These are phyloP conservation scores for Leucosticte australis DNA, from an alignment of 2,113 vertebrate genomes.

Conservation along the genomic window DNA sequence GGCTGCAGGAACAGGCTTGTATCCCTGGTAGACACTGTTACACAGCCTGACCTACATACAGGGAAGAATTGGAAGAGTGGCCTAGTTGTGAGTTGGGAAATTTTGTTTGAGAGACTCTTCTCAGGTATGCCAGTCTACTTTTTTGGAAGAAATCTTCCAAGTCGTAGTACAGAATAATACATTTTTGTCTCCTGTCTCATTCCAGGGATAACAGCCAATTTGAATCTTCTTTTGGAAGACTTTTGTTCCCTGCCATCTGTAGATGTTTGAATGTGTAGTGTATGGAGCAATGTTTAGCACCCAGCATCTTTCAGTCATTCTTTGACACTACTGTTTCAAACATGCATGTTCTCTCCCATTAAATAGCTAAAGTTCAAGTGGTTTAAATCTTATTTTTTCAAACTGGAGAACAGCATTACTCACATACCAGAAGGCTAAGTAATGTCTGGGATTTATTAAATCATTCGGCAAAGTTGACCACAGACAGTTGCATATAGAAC, in stretches of 20 bases:
- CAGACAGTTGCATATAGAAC: constrained; percentile 43
- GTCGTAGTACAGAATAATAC: background rate
- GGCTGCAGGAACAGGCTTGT: background rate
- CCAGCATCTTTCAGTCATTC: background rate
- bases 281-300: background rate
- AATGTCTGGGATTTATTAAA: constrained; percentile 64
- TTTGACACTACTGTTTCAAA: constrained; percentile 30
- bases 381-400: constrained; percentile 52
- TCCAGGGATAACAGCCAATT: background rate
- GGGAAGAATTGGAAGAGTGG: background rate
- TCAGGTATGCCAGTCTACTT: background rate
- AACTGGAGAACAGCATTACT: constrained; percentile 54
- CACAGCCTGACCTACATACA: background rate
- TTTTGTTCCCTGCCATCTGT: background rate
- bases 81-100: background rate
- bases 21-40: background rate
- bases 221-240: background rate
- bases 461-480: constrained; percentile 50
- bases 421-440: constrained; percentile 69
- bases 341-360: constrained; percentile 12
- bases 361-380: constrained; percentile 48
- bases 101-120: background rate
- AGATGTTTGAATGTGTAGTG: background rate
- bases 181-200: background rate
- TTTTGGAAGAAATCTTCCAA: background rate